Evolutionary conservation across 2,888 invertebrate genomes (phyloP), one percentile per base, ranked within the genome.

Genomic region (Acleris cristana): DNA sequence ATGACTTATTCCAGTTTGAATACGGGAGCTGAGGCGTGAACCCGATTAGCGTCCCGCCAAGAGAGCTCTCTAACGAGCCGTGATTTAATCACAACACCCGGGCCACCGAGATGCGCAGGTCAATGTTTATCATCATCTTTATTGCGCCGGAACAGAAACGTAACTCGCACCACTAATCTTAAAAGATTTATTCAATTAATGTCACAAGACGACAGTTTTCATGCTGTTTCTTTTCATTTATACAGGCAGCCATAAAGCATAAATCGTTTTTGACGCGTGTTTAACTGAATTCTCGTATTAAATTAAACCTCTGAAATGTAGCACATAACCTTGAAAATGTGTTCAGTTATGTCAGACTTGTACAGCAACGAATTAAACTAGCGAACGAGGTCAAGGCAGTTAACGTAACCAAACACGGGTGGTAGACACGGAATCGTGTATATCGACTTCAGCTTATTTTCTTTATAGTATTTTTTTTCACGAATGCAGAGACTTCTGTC

Each of bases 1-100:
- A 62, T 34, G 34, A 60, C 56, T 56, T 74, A 75, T 76, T 77
- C 73, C 70, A 73, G 74, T 71, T 79, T 74, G 74, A 76, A 75
- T 73, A 73, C 70, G 69, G 70, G 56, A 73, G 69, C 70, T 72
- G 72, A 74, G 73, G 71, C 73, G 74, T 74, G 74, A 74, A 73
- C 65, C 67, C 74, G 76, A 78, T 77, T 75, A 76, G 71, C 73
- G 53, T 44, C 70, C 44, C 69, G 61, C 68, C 67, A 72, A 69
- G 72, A 69, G 57, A 70, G 56, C 70, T 71, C 63, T 70, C 69
- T 71, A 73, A 75, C 74, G 71, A 73, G 65, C 70, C 71, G 71
- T 70, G 71, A 74, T 74, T 73, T 73, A 75, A 77, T 78, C 73
- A 74, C 72, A 74, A 73, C 66, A 74, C 71, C 71, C 26, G 44